phyloP scores from a whole-genome alignment of 2,888 invertebrate genomes.

The Nemapogon koenigi region DNA sequence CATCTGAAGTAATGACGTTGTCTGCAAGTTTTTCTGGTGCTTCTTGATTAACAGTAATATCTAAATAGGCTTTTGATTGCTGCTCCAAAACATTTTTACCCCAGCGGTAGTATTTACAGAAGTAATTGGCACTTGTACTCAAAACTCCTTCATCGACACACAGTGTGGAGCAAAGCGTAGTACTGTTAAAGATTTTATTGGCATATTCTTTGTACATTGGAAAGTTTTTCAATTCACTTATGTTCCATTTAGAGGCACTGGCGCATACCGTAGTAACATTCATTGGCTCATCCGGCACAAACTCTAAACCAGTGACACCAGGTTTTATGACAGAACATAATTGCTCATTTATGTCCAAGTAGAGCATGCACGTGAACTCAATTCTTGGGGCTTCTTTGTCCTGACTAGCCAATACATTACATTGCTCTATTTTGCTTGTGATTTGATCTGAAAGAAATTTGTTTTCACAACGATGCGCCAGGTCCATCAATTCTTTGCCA shows the following conservation, averaged over 20 bases:
- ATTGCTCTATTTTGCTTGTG: constrained; percentile 25
- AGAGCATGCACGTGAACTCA: constrained; percentile 40
- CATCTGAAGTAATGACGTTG: no score
- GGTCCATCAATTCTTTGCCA: constrained; percentile 20
- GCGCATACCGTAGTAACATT: constrained; percentile 30
- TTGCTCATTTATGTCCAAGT: constrained; percentile 43
- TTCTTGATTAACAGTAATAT: no score
- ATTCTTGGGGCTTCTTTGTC: constrained; percentile 21
- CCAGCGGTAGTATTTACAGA: constrained; percentile 49
- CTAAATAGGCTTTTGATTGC: no score
- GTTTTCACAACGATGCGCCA: constrained; percentile 33
- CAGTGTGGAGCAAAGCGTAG: constrained; percentile 28
- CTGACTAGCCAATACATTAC: no score
- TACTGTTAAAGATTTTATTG: constrained; percentile 1
- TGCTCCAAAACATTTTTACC: no score
- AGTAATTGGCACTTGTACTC: constrained; percentile 30
- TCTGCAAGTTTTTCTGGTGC: no score
- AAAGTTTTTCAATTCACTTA: constrained; percentile 25
- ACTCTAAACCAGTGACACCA: constrained; percentile 22
- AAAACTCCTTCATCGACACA: constrained; percentile 29
- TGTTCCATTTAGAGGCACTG: constrained; percentile 31
- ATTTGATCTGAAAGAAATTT: constrained; percentile 30
- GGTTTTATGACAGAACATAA: no score
- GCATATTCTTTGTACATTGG: constrained; percentile 21
- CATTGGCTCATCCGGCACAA: constrained; percentile 24